Evolutionary conservation across 1,140 invertebrate species (phyloP), one percentile per base, ranked within the genome.

Genomic region (Aphaenogaster ashmeadi): DNA sequence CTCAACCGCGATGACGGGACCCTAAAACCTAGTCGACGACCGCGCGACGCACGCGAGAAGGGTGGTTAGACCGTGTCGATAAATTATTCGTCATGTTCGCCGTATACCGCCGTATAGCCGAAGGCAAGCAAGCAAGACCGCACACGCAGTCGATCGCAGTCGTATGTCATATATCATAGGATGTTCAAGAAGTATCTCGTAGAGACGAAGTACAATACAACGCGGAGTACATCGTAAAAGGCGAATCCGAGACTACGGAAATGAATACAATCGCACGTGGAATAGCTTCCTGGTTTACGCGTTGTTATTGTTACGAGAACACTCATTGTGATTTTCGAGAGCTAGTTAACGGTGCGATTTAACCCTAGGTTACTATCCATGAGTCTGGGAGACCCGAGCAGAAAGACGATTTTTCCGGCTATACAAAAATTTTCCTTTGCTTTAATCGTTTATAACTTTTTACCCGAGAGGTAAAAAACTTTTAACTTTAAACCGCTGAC

Each of bases 1-100:
- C 75, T 86, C 58, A 86, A 86, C 72, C 75, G 60, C 75, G 75
- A 66, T 54, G 72, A 81, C 75, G 75, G 62, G 60, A 56, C 58
- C 62, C 84, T 86, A 84, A 84, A 84, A 84, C 69, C 54, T 47
- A 74, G 69, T 47, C 80, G 80, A 21, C 69, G 69, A 74, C 21
- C 54, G 4, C 62, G 13, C 11, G 13, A 3, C 21, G 15, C 64
- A 33, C 47, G 69, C 80, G 56, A 74, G 54, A 41, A 62, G 80
- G 80, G 62, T 69, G 54, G 18, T 41, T 84, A 84, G 54, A 75
- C 80, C 69, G 52, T 83, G 69, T 74, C 80, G 80, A 84, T 84
- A 60, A 84, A 84, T 75, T 84, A 60, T 75, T 84, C 80, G 69
- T 36, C 67, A 13, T 54, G 38, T 64, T 36, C 56, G 38, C 27